Evolutionary conservation across 2,888 invertebrate species (phyloP), one percentile per base, ranked within the genome.

Genomic region (Tetramorium bicarinatum): DNA sequence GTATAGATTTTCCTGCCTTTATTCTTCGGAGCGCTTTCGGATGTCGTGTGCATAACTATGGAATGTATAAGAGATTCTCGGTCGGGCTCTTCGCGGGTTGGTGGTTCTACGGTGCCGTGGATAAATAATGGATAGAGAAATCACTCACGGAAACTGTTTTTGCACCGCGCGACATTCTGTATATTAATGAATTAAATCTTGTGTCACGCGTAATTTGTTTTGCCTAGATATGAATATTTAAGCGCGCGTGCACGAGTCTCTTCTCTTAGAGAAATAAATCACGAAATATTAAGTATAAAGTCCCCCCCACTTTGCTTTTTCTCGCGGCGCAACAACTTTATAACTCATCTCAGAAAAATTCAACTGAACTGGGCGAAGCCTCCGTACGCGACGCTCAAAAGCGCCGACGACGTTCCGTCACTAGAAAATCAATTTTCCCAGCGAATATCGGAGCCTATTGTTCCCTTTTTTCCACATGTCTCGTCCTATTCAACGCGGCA

Each of bases 361-460:
- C 21, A 72, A 29, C 25, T n/a, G 29, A 34, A 38, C 25, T n/a
- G 34, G 18, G 34, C 44, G 18, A 18, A n/a, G 29, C 47, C 38
- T 13, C 21, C 29, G 29, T 44, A 18, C 29, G n/a, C 54, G 69
- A 77, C 44, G 25, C 69, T 88, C 83, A 87, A 88, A 89, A 82
- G 84, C 74, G 59, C 86, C 88, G 90, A 79, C 86, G 74, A 34
- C 59, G 44, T 61, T 54, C 29, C 87, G 59, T 85, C 85, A 59
- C 84, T 76, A 77, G 85, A 88, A 85, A 91, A 91, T 91, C 90
- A 91, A 91, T 91, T 91, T 91, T 90, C 88, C 87, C 84, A 85
- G 80, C 86, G 89, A 90, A 91, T 87, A 89, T 91, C 83, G 82
- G 34, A 21, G 74, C 64, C 84, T 72, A 83, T 91, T 87, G 87